Conservation (phyloP, 2,113 vertebrate genomes). For the Campylomormyrus numenius region DNA sequence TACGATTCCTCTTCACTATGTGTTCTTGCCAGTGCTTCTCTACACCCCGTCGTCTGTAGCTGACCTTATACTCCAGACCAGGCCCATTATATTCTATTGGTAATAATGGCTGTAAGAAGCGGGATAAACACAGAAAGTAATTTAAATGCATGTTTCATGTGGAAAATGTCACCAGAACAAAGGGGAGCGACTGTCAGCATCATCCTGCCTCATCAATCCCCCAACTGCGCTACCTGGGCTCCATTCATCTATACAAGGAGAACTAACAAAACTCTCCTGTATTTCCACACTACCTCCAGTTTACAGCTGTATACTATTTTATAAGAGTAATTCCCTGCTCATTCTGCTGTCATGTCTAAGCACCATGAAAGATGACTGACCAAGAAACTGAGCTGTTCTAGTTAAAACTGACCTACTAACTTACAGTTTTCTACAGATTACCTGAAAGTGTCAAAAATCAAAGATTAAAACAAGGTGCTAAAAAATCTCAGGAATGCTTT, state of each 20-base stretch:
- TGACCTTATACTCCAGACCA: conserved; percentile 83
- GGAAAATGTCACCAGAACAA: neutral
- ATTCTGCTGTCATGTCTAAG: neutral
- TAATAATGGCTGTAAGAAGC: conserved; percentile 68
- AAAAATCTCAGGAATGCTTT: neutral
- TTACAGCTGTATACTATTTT: neutral
- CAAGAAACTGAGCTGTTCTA: neutral
- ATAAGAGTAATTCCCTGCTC: neutral
- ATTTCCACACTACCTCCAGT: neutral
- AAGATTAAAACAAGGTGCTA: neutral
- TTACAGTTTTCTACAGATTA: neutral
- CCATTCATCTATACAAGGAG: neutral
- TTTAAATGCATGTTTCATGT: neutral
- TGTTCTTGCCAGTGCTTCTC: conserved; percentile 75
- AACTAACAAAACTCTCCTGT: neutral
- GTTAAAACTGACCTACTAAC: neutral
- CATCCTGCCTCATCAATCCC: neutral
- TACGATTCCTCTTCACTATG: conserved; percentile 72
- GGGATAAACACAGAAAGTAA: neutral
- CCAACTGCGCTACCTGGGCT: neutral
- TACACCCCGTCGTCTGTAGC: conserved; percentile 69
- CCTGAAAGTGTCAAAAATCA: neutral
- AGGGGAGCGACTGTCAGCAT: neutral
- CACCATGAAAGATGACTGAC: neutral
- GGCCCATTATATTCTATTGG: conserved; percentile 80